Conservation (phyloP, 2,888 invertebrate genomes). For the Empis stercorea region DNA sequence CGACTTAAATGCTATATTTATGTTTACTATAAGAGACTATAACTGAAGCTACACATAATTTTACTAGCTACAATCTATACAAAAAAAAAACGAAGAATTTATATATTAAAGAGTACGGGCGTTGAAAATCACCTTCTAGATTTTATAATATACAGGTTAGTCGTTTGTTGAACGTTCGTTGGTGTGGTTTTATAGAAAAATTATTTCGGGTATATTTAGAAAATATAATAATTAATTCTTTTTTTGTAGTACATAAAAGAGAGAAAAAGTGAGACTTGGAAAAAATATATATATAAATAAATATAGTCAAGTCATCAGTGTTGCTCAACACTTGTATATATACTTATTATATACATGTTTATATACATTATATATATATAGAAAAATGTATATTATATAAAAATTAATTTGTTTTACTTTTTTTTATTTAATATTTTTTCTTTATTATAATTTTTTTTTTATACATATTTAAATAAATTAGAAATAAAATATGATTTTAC, state of each 20-base stretch:
- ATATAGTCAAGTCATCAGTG: too few relatives aligned
- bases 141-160: not conserved
- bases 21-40: too few relatives aligned
- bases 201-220: not conserved
- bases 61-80: too few relatives aligned
- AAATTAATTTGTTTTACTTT: not conserved
- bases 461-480: too few relatives aligned
- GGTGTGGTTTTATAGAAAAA: not conserved
- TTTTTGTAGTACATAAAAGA: not conserved
- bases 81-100: too few relatives aligned
- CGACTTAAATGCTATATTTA: too few relatives aligned
- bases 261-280: not conserved
- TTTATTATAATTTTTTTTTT: not conserved
- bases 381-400: not conserved
- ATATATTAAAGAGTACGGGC: not conserved
- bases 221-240: not conserved
- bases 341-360: too few relatives aligned
- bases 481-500: too few relatives aligned
- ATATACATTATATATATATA: too few relatives aligned
- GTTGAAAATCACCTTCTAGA: not conserved
- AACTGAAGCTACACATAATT: too few relatives aligned
- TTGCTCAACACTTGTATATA: too few relatives aligned
- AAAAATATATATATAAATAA: not conserved
- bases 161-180: not conserved
- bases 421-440: not conserved